phyloP scores from a whole-genome alignment of 2,888 invertebrate genomes.

The Eupithecia tripunctaria region DNA sequence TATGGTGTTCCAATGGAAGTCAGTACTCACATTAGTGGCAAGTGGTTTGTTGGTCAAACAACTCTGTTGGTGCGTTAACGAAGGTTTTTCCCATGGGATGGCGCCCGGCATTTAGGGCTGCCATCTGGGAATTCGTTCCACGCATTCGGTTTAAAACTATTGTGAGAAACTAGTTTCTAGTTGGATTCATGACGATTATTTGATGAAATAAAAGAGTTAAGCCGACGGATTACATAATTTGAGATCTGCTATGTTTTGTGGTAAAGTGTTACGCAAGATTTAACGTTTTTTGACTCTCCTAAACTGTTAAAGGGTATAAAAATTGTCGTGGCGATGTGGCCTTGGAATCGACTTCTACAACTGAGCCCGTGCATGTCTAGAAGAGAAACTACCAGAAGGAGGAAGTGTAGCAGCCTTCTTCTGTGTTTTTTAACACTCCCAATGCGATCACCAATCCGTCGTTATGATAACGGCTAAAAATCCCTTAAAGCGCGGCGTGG shows the following conservation, averaged over 20 bases:
- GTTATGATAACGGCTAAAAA: background rate
- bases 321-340: background rate
- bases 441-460: background rate
- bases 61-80: slow-evolving; percentile 33
- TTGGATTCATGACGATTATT: slow-evolving; percentile 16
- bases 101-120: slow-evolving; percentile 38
- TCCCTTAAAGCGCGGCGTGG: background rate
- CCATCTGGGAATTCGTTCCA: slow-evolving; percentile 36
- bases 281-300: background rate
- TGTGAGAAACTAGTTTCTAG: slow-evolving; percentile 22
- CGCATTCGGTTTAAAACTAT: slow-evolving; percentile 18
- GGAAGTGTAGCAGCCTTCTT: background rate
- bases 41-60: slow-evolving; percentile 26
- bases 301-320: background rate
- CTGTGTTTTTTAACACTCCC: background rate
- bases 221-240: slow-evolving; percentile 15
- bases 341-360: background rate
- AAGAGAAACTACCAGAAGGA: background rate
- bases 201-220: slow-evolving; percentile 19
- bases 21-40: background rate
- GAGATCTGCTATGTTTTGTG: slow-evolving; percentile 37
- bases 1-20: slow-evolving; percentile 15
- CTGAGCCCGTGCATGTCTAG: background rate
- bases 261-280: slow-evolving; percentile 8
- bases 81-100: slow-evolving; percentile 38